Percentiles rank a stretch among this genome's conserved stretches.
These are phyloP conservation scores for Helarctos malayanus DNA, from an alignment of 2,797 vertebrate genomes.

Conservation along the genomic window DNA sequence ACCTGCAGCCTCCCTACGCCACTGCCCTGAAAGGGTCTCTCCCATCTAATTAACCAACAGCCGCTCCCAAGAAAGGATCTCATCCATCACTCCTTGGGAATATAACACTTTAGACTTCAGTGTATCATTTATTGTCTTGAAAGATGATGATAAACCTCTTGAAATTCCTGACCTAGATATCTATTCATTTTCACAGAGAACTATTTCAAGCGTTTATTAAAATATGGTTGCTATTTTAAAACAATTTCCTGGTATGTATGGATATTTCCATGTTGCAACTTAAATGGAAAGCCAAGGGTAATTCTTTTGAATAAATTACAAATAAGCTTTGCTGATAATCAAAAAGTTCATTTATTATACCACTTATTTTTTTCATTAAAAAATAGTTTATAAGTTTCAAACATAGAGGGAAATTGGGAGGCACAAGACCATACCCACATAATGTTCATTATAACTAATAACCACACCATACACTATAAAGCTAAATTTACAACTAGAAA, in stretches of 20 bases:
- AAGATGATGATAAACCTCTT: constrained; percentile 47
- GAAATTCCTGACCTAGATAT: constrained; percentile 66
- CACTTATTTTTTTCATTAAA: constrained; percentile 22
- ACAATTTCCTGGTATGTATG: neutral
- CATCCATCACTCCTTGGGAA: constrained; percentile 18
- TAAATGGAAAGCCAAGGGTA: constrained; percentile 25
- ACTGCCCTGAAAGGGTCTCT: neutral
- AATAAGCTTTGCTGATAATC: neutral
- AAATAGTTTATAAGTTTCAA: neutral
- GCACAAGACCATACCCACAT: neutral
- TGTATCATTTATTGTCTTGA: constrained; percentile 58
- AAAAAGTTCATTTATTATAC: neutral
- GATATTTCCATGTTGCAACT: neutral
- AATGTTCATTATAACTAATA: neutral
- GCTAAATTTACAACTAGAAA: neutral
- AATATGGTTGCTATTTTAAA: neutral
- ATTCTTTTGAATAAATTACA: constrained; percentile 4
- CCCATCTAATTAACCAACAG: constrained; percentile 26
- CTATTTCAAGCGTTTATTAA: constrained; percentile 12
- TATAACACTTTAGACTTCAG: constrained; percentile 29
- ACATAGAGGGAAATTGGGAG: neutral
- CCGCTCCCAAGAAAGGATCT: neutral
- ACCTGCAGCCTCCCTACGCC: neutral
- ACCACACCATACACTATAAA: neutral
- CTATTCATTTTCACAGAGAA: neutral